Base-by-base conservation (phyloP, 2,797 vertebrate genomes). In the Enteromius unitaeniatus region DNA sequence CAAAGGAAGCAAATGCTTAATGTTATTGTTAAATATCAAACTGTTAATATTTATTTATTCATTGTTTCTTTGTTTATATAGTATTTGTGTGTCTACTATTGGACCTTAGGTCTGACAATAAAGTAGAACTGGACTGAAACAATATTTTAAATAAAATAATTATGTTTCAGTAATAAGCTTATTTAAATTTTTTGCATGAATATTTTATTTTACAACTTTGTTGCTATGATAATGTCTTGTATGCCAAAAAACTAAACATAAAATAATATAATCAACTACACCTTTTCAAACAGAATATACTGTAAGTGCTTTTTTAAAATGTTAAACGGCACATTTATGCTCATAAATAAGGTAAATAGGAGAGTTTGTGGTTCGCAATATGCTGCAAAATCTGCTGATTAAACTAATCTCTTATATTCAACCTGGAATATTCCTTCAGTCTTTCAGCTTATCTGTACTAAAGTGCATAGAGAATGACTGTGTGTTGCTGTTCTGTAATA, bases 401-500 rank as follows among this genome's bases (percentile, higher is more conserved):
- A 3, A 70, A 26, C 13, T 70, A 17, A 47, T 4, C 68, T 47
- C 45, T 47, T 47, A 23, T 28, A 28, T 47, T 47, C 14, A 47
- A 70, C 14, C 42, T 17, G 23, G 14, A 70, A 26, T 47, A 26
- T 45, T 45, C 67, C 6, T 45, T 23, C 5, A 45, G 3, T 26
- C 3, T 26, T 47, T 45, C 7, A 6, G 26, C 42, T 72, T 4
- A 70, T 70, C 45, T n/a, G 14, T 2, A 17, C 7, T 45, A 70
- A 70, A 26, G 40, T 47, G 68, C 14, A 47, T 70, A 45, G 8
- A 72, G 69, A 47, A 72, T 28, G 26, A 6, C 70, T 9, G 13
- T 74, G 47, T 53, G 21, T 53, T 74, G 47, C 47, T 3, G 7
- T 47, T 72, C 42, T 74, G 49, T 53, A 34, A 74, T 49, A 74